These are phyloP conservation scores for Platyrinchus mystaceus DNA, from an alignment of 2,797 vertebrate species.

Conservation along the genomic window DNA sequence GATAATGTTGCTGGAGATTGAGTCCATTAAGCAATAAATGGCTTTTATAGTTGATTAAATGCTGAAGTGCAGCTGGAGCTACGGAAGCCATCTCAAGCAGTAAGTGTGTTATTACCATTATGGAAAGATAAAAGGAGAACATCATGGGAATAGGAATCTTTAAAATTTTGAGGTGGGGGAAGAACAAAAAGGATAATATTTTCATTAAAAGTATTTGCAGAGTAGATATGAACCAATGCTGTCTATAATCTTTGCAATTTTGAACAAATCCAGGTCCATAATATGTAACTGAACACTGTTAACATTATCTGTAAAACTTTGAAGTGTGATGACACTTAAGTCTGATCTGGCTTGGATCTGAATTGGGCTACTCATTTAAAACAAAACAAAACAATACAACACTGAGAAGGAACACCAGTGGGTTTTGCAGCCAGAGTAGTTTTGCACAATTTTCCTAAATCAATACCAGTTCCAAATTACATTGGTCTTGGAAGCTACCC, in stretches of 20 bases:
- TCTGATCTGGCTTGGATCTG: background rate
- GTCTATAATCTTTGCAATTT: background rate
- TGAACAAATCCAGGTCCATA: background rate
- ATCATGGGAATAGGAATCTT: background rate
- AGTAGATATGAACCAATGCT: background rate
- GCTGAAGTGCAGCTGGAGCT: slow-evolving; percentile 54
- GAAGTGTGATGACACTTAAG: background rate
- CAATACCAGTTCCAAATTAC: background rate
- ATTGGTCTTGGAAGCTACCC: background rate
- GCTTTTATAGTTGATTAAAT: slow-evolving; percentile 39
- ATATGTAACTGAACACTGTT: background rate
- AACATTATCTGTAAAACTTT: background rate
- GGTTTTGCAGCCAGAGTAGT: background rate
- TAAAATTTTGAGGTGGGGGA: background rate
- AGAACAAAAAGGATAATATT: background rate
- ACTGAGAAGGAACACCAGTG: background rate
- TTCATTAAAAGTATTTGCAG: background rate
- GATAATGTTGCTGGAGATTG: slow-evolving; percentile 40
- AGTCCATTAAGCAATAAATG: slow-evolving; percentile 39
- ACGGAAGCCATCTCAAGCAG: slow-evolving; percentile 42
- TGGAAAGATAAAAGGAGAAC: slow-evolving; percentile 14
- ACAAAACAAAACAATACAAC: background rate
- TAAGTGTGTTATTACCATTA: slow-evolving; percentile 32
- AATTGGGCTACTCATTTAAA: background rate
- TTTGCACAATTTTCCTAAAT: background rate